A percentile compares a stretch with the other conserved stretches of the same genome.
phyloP scores from a whole-genome alignment of 2,888 invertebrate species.

The Branchellion lobata region DNA sequence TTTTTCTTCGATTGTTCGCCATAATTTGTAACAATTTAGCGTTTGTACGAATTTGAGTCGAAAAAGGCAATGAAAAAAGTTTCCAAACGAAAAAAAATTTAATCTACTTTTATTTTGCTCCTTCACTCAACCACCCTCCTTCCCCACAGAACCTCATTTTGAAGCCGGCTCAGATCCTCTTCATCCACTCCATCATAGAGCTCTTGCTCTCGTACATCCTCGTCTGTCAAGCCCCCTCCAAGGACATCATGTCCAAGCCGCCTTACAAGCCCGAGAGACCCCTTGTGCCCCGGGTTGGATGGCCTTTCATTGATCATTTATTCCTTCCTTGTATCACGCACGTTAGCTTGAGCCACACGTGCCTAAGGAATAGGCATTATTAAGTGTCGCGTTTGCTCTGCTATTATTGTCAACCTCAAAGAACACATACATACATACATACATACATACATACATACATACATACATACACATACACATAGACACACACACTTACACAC shows the following conservation, averaged over 20 bases:
- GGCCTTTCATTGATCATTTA: too few relatives aligned
- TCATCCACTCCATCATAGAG: not conserved
- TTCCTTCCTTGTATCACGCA: too few relatives aligned
- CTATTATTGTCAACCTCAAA: too few relatives aligned
- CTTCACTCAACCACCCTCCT: too few relatives aligned
- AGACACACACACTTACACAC: not conserved
- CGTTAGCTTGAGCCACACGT: too few relatives aligned
- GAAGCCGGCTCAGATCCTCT: slow-evolving; percentile 1
- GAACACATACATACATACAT: slow-evolving; percentile 1
- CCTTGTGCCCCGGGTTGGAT: not conserved
- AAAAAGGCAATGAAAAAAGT: too few relatives aligned
- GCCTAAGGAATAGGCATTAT: too few relatives aligned
- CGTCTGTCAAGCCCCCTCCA: not conserved
- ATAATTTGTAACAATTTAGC: too few relatives aligned
- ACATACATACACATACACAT: not conserved
- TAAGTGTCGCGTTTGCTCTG: too few relatives aligned
- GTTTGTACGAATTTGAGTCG: too few relatives aligned
- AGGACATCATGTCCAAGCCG: slow-evolving; percentile 4
- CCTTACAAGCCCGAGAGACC: not conserved
- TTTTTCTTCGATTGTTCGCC: too few relatives aligned
- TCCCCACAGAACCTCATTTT: not conserved
- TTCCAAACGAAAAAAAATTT: not conserved
- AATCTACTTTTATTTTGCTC: too few relatives aligned
- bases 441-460: slow-evolving; percentile 17
- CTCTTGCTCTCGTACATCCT: not conserved